Evolutionary conservation across 2,888 invertebrate species (phyloP), one percentile per base, ranked within the genome.

Genomic region (Neoitamus cyanurus): DNA sequence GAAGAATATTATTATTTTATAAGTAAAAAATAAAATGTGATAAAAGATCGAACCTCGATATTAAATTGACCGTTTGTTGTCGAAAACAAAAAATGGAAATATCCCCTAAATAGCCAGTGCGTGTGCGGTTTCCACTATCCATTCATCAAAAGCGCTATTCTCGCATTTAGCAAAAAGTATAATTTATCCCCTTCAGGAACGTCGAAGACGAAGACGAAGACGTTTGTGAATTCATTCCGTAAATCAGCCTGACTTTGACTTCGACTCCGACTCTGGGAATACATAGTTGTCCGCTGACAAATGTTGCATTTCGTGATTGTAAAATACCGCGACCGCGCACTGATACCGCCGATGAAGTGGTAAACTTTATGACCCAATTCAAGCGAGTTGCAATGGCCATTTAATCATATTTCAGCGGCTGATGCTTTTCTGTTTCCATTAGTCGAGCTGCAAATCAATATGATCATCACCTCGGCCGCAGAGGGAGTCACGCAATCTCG

Each of bases 351-450:
- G 73, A 73, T 73, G 34, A 72, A 73, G 34, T 73, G 20, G 15
- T 73, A 73, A 73, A 73, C 36, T 73, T 73, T 73, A 73, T 73
- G 37, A 11, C 73, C 73, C 37, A 73, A 73, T 73, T 73, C 34
- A 3, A 20, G 5, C 9, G 73, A 73, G 15, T 73, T 73, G 36
- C 73, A 34, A 73, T 73, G 36, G 9, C 73, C 36, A 36, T 73
- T 73, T 36, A 31, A 36, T 73, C 73, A 73, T 73, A 73, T 36
- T 36, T 73, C 73, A 73, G 15, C 73, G 36, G 36, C 34, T 73
- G 31, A 73, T 7, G 11, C 31, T 73, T 30, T 73, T 73, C 73
- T 73, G 20, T 73, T 73, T 37, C 73, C 37, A 73, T 77, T 77
- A 77, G 77, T 30, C 1, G 15, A 46, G 46, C 42, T 30, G 46